phyloP scores from a whole-genome alignment of 2,888 invertebrate species.

The Sesia bembeciformis region DNA sequence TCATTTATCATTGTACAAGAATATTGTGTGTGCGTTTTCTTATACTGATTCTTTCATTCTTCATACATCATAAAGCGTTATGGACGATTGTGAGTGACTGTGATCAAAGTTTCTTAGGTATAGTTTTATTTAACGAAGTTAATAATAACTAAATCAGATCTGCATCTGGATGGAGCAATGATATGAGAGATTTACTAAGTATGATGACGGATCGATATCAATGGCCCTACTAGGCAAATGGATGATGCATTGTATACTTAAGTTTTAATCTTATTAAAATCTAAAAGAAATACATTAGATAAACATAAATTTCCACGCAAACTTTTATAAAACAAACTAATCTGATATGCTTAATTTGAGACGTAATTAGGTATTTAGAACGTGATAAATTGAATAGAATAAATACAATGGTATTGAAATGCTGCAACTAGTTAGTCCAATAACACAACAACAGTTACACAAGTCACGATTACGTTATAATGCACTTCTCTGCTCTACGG shows the following conservation, averaged over 20 bases:
- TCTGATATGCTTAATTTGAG: constrained; percentile 54
- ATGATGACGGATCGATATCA: constrained; percentile 18
- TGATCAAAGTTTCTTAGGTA: neutral
- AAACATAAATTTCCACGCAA: neutral
- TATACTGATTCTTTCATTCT: constrained; percentile 13
- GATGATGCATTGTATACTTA: too few species aligned
- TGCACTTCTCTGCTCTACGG: constrained; percentile 21
- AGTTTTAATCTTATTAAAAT: too few species aligned
- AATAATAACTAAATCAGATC: neutral
- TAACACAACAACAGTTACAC: neutral
- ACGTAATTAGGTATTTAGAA: constrained; percentile 21
- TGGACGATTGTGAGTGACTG: constrained; percentile 26
- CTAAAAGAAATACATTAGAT: neutral
- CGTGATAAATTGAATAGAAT: neutral
- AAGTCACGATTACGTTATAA: constrained; percentile 4
- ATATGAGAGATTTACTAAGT: constrained; percentile 38
- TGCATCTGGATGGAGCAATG: constrained; percentile 54
- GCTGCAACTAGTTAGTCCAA: constrained; percentile 44
- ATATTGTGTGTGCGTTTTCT: constrained; percentile 56
- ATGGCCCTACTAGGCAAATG: too few species aligned
- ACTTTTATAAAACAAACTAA: neutral
- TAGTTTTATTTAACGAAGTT: neutral
- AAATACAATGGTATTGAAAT: constrained; percentile 45
- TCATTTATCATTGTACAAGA: constrained; percentile 9
- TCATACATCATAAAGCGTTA: constrained; percentile 35